These are phyloP conservation scores for Epinephelus lanceolatus DNA, from an alignment of 2,113 vertebrate species.

Conservation along the genomic window DNA sequence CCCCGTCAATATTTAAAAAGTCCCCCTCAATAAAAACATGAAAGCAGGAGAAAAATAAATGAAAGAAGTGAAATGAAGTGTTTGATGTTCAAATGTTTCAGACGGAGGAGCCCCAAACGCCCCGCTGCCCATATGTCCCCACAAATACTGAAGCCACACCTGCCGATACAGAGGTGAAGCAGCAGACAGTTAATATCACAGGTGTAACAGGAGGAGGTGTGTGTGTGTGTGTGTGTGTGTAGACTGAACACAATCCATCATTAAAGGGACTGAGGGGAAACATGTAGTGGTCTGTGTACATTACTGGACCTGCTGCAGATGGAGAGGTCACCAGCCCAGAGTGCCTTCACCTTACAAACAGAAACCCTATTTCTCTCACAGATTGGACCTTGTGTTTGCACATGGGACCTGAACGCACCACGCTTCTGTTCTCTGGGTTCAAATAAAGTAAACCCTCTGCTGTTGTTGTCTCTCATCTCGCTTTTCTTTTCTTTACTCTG, in stretches of 20 bases:
- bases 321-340: slow-evolving; percentile 69
- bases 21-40: too few relatives aligned
- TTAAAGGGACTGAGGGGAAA: slow-evolving; percentile 38
- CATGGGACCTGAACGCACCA: slow-evolving; percentile 62
- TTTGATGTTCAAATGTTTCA: too few relatives aligned
- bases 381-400: slow-evolving; percentile 82
- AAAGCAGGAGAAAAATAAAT: too few relatives aligned
- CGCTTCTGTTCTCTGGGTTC: slow-evolving; percentile 35
- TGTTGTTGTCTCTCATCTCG: slow-evolving; percentile 24
- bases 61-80: too few relatives aligned
- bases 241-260: slow-evolving; percentile 56
- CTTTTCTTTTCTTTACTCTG: background rate
- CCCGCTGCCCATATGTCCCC: too few relatives aligned
- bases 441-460: background rate
- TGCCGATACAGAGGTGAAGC: background rate
- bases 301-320: slow-evolving; percentile 63
- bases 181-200: background rate
- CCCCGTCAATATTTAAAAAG: too few relatives aligned
- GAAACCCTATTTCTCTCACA: slow-evolving; percentile 79
- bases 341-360: slow-evolving; percentile 75
- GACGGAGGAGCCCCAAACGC: too few relatives aligned
- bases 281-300: slow-evolving; percentile 68
- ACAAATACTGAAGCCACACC: too few relatives aligned
- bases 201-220: background rate
- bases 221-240: too few relatives aligned